These are phyloP conservation scores for Gryllus bimaculatus DNA, from an alignment of 1,140 invertebrate genomes.

Conservation along the genomic window DNA sequence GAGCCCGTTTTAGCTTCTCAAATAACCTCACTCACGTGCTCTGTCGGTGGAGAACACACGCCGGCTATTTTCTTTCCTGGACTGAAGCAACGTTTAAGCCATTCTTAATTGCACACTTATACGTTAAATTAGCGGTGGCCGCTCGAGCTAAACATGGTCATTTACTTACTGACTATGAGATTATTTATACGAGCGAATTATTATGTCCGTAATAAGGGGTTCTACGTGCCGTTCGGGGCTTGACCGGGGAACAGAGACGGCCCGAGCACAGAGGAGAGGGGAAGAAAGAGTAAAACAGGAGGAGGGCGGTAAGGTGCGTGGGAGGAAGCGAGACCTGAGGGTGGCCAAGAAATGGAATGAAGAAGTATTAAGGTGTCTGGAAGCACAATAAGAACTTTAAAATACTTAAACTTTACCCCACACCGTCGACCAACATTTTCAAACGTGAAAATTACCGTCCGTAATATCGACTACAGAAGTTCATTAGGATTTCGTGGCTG, in stretches of 20 bases:
- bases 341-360: too few relatives aligned
- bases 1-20: neutral
- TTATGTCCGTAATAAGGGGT: neutral
- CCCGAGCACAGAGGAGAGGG: too few relatives aligned
- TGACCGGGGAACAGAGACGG: too few relatives aligned
- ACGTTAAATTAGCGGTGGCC: neutral
- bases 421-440: too few relatives aligned
- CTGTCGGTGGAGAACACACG: neutral
- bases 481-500: too few relatives aligned
- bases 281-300: neutral
- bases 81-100: neutral
- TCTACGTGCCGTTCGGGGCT: neutral
- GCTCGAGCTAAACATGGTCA: neutral
- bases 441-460: too few relatives aligned
- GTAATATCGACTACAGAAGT: too few relatives aligned
- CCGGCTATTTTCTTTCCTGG: neutral
- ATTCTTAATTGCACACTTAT: neutral
- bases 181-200: neutral
- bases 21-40: neutral
- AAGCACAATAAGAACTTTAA: too few relatives aligned
- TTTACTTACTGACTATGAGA: neutral
- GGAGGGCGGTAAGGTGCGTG: neutral
- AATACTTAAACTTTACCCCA: too few relatives aligned
- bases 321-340: neutral
- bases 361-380: too few relatives aligned